Evolutionary conservation across 2,113 vertebrate species (phyloP), one percentile per base, ranked within the genome.

Genomic region (Malurus cyaneus): DNA sequence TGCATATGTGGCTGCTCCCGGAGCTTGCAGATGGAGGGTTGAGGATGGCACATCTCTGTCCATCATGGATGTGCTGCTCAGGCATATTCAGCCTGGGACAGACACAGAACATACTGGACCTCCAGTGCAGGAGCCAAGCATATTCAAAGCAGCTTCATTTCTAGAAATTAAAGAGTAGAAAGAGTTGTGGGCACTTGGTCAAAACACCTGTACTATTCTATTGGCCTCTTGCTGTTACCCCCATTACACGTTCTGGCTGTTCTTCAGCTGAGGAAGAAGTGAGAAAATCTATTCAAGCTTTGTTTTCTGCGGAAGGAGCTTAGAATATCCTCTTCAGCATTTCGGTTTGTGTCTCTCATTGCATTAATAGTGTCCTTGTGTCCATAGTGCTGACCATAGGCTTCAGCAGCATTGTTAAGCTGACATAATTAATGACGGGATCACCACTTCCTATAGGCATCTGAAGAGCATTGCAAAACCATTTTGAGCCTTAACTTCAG

Each of bases 1-100:
- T 49, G 65, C 78, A 28, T 0, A 1, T 5, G 21, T 0, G 1
- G 42, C 57, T 12, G 14, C 28, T 36, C 18, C 39, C 5, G 8
- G 34, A 4, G 0, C 52, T 61, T 77, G 66, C 49, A 6, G 18
- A 2, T 32, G 26, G 5, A 16, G 85, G 56, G 32, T 2, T 16
- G 1, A 59, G 50, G 42, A 3, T 61, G 69, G 47, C 67, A 29
- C 7, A 0, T 42, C 56, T 34, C 24, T 1, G 2, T 36, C 69
- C 5, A 0, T 16, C 32, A 0, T 12, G 42, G 72, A 9, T 25
- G 2, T 59, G 69, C 83, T 61, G 50, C 62, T 77, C 17, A 6
- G 24, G 18, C 18, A 6, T 70, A 29, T 56, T 86, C 60, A 36
- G 34, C 23, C 79, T 25, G 83, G 72, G 77, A 61, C 19, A 16